Evolutionary conservation across 2,888 invertebrate species (phyloP), one percentile per base, ranked within the genome.

Genomic region (Tryphoninae sp.): DNA sequence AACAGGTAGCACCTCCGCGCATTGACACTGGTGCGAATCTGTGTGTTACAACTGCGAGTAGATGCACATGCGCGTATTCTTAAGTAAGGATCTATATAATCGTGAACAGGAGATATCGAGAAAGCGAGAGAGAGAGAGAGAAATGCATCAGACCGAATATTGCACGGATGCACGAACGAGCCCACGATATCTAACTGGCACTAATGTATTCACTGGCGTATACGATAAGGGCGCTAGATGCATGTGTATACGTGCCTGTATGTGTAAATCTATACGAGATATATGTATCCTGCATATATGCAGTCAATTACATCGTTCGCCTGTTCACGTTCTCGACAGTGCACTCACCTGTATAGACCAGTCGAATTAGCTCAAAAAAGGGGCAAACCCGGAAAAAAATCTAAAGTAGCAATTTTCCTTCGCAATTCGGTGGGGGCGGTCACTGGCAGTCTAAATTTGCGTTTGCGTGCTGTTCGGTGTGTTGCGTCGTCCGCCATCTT

Each of bases 1-100:
- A 79, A 82, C 73, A 79, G 79, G 79, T 82, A 82, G 76, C 76
- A 79, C 76, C 79, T 82, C 76, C 82, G 82, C 76, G 82, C 76
- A 76, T 82, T 82, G 82, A 82, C 79, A 82, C 82, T 82, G 76
- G 79, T 82, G 82, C 79, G 77, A 79, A 82, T 77, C 64, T 42
- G 64, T 73, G 76, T 64, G 51, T 64, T 64, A 67, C 76, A 64
- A 68, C 61, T 69, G 45, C 22, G 69, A 58, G 51, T 42, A 19
- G 1, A 53, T 4, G 22, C 64, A 53, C 58, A 64, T 73, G 65
- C 53, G 13, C 9, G 22, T 55, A 64, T 65, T 40, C 2, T 13
- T 4, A 8, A 65, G 40, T 45, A 45, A 16, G 53, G 13, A 16
- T 45, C 19, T 64, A 49, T 58, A 42, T 42, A 67, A 22, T 16